A percentile compares a stretch with the other conserved stretches of the same genome.
Conservation (phyloP, 2,113 vertebrate species). For the Tichodroma muraria region DNA sequence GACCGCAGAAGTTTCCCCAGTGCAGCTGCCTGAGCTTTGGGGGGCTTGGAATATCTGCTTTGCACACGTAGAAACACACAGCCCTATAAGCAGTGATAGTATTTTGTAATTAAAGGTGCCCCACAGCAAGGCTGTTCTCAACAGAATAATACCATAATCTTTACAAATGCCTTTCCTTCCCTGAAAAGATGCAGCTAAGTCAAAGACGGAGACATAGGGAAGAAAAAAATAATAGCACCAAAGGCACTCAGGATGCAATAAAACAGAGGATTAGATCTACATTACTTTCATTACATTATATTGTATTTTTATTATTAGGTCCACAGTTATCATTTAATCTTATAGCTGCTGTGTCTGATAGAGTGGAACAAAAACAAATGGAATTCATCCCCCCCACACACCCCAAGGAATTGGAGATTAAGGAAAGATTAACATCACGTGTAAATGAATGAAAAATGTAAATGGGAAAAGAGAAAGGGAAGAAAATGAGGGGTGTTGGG, state of each 20-base stretch:
- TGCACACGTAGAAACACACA: neutral
- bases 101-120: conserved; percentile 84
- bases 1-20: neutral
- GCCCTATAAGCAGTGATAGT: conserved; percentile 68
- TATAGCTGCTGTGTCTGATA: conserved; percentile 67
- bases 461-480: neutral
- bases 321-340: conserved; percentile 70
- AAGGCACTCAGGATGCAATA: conserved; percentile 72
- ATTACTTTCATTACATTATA: conserved; percentile 70
- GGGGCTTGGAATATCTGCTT: conserved; percentile 19
- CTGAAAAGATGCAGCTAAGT: conserved; percentile 75
- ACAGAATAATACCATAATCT: conserved; percentile 78
- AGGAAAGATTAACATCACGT: conserved; percentile 60
- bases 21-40: neutral
- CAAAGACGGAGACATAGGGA: conserved; percentile 50
- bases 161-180: conserved; percentile 75
- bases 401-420: conserved; percentile 66
- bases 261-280: conserved; percentile 71
- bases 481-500: neutral
- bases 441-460: conserved; percentile 72
- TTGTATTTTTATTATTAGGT: conserved; percentile 71
- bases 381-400: conserved; percentile 26
- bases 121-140: conserved; percentile 67
- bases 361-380: conserved; percentile 72
- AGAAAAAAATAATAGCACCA: conserved; percentile 64